Evolutionary conservation across 2,797 vertebrate genomes (phyloP), one percentile per base, ranked within the genome.

Genomic region (Schizothorax lantsangensis): DNA sequence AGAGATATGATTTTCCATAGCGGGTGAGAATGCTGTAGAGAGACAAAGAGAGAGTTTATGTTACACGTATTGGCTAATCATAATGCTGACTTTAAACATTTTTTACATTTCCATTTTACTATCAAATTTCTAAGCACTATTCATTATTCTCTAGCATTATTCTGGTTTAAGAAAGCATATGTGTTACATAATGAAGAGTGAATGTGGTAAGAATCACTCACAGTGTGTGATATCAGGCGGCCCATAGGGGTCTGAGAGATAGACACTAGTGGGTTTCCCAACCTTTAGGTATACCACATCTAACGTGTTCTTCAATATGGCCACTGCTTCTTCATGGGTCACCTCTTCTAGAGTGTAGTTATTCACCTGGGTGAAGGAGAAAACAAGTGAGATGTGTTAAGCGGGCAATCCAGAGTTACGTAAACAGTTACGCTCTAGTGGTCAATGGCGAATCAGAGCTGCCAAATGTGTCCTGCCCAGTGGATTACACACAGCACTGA

Each of bases 331-430:
- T 93, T 99, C 98, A 38, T 99, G 98, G 62, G 97, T 98, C 81
- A 99, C 97, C 92, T 99, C 98, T 95, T 99, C 98, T 95, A 99
- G 95, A 91, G 97, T 97, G 95, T 98, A 99, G 93, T 98, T 98
- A 94, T 98, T 99, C 88, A 99, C 97, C 98, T 99, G 91, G 81
- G 88, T 83, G 72, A 79, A 82, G 59, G 30, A 19, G 57, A 89
- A 43, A 91, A 52, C 87, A 23, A 89, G 74, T 84, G 36, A 68
- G 54, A 81, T 7, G 87, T 54, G 26, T 43, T 72, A 30, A 26
- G 64, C 47, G 73, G 59, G 86, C 84, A 79, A 79, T 81, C 38
- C 47, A 23, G 79, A 2, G 62, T 84, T 81, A 52, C 40, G 26
- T 78, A 83, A 66, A 36, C 68, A 14, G 69, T 88, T 88, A 87